phyloP scores from a whole-genome alignment of 1,140 invertebrate species.

The Druon quercuslanigerum region DNA sequence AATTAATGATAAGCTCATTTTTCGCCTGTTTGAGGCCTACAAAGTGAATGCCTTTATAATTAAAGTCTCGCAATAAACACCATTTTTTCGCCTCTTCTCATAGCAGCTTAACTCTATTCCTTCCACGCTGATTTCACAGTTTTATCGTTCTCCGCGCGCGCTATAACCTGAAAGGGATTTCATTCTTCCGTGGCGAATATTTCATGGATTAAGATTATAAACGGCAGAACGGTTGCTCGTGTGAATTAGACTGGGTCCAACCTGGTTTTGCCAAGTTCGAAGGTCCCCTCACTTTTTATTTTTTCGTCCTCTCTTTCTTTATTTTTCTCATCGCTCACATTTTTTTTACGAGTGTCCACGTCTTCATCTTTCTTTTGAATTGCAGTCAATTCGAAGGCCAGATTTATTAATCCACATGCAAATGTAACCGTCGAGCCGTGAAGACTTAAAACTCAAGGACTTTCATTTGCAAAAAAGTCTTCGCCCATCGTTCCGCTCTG shows the following conservation, averaged over 20 bases:
- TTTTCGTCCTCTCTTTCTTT: constrained; percentile 1
- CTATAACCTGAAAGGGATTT: constrained; percentile 53
- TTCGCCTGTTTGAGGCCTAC: background rate
- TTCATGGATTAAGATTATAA: constrained; percentile 64
- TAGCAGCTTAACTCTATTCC: constrained; percentile 32
- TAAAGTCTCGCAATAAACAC: constrained; percentile 4
- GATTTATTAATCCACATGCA: constrained; percentile 28
- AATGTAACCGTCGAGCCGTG: constrained; percentile 9
- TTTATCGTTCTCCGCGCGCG: constrained; percentile 55
- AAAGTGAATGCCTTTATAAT: constrained; percentile 5
- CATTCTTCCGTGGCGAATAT: constrained; percentile 56
- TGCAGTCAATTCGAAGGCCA: constrained; percentile 1
- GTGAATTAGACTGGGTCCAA: constrained; percentile 26
- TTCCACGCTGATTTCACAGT: constrained; percentile 51
- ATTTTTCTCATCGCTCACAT: background rate
- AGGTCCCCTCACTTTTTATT: background rate
- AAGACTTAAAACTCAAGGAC: constrained; percentile 11
- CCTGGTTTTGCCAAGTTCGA: constrained; percentile 16
- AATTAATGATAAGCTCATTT: no score
- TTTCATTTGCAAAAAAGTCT: constrained; percentile 26
- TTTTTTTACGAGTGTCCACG: background rate
- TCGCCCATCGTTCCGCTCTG: background rate
- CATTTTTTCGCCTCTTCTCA: constrained; percentile 31
- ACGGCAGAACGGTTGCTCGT: constrained; percentile 34
- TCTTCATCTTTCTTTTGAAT: constrained; percentile 26